Base-by-base conservation (phyloP, 2,797 vertebrate species). In the Takifugu ocellatus region DNA sequence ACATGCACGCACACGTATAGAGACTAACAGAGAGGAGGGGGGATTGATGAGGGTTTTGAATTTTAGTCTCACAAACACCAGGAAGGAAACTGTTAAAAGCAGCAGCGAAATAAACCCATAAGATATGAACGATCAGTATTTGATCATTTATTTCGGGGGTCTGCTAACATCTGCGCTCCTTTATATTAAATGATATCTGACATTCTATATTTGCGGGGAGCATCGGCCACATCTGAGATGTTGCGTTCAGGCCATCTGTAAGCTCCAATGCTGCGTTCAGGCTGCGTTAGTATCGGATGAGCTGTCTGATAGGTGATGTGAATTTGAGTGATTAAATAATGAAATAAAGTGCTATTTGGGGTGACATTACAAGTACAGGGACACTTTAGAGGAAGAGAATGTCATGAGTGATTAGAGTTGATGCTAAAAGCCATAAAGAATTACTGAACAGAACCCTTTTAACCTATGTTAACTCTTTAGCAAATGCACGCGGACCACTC, bases 381-480 rank as follows among this genome's bases (percentile, higher is more conserved):
- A 83, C 80, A 74, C 72, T 78, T 75, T 52, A 59, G 61, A 74
- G 61, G 70, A 77, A 77, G 64, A 58, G 51, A 61, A 69, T 76
- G 84, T 87, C 86, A 81, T 55, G 54, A 71, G 68, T 78, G 73
- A 84, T 88, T 82, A 83, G 25, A 31, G 74, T 61, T 86, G 80
- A 86, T 68, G 81, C 76, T 84, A 75, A 88, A 86, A 86, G 82
- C 80, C 84, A 85, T 83, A 82, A 87, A 87, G 74, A 82, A 82
- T 87, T 77, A 81, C 84, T 84, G 81, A 85, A 80, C 66, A 82
- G 54, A 72, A 54, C 52, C 50, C 29, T 60, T 64, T 26, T 53
- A 61, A 64, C 62, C 57, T 54, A 45, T 49, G 59, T 66, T 66
- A 56, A 64, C 77, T 60, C 78, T 83, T 70, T 54, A 56, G 66